Base-by-base conservation (phyloP, 1,140 invertebrate genomes). In the Laupala kohalensis region DNA sequence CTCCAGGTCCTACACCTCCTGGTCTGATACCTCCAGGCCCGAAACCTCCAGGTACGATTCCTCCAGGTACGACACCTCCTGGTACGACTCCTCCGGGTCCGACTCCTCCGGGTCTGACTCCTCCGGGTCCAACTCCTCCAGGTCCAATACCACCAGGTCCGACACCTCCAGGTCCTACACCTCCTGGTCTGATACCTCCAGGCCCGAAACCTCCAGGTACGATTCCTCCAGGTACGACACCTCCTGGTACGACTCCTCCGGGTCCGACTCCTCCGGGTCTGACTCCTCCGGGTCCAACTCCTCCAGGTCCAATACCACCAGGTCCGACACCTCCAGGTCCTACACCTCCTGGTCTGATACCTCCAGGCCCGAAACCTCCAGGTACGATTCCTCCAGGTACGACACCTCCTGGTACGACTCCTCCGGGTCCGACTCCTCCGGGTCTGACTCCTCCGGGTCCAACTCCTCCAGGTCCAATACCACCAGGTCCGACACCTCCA, bases 81-180 rank as follows among this genome's bases (percentile, higher is more conserved):
- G 68, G 69, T 69, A 3, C 23, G 53, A 69, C 73, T 19, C 25
- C 30, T 27, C 13, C 13, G 24, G 2, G 15, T 24, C 27, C 25
- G 4, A 64, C 25, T 69, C 25, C 72, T 37, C 23, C 2, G 25
- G 74, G 73, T 28, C 25, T 19, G 74, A 75, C 23, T 27, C 4
- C 70, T 25, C 63, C 70, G 9, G 70, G 26, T 30, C 66, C 63
- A 64, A 64, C 64, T 72, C n/a, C 19, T 37, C 30, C 30, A 6
- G 30, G 30, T 15, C 30, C 37, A 53, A 66, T 69, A 71, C 73
- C 72, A 12, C 74, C 76, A 13, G 76, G 74, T 71, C 74, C 71
- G 71, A 27, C 69, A 6, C 69, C 73, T 12, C 74, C 72, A 6
- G 73, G 75, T 27, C 29, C 67, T 64, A 67, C 24, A 19, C 66